Percentiles rank a stretch among this genome's conserved stretches.
Conservation (phyloP, 2,888 invertebrate species). For the Eubasilissa splendida region DNA sequence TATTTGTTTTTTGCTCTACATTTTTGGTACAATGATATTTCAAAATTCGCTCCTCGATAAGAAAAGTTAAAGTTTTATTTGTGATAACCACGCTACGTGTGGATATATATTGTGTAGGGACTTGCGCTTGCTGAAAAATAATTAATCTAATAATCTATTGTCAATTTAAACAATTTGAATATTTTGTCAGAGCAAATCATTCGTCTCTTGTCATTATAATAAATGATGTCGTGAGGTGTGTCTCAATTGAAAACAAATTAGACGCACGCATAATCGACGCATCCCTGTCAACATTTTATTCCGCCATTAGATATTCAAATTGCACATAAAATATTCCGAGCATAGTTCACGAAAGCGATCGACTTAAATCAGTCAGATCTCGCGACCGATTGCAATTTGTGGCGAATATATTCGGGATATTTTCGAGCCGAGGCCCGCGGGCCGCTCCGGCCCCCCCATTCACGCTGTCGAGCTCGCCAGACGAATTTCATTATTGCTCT, state of each 20-base stretch:
- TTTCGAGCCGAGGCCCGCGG: slow-evolving; percentile 39
- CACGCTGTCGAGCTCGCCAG: slow-evolving; percentile 13
- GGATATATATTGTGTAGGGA: too few relatives aligned
- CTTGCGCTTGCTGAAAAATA: too few relatives aligned
- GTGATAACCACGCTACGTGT: too few relatives aligned
- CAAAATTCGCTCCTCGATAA: too few relatives aligned
- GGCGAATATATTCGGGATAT: slow-evolving; percentile 43
- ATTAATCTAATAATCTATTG: not conserved
- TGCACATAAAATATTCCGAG: slow-evolving; percentile 23
- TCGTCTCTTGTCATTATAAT: not conserved
- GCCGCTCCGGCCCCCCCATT: slow-evolving; percentile 9
- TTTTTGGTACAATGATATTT: too few relatives aligned
- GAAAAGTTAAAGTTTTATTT: too few relatives aligned
- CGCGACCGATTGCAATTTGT: slow-evolving; percentile 37
- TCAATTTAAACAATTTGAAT: slow-evolving; percentile 19
- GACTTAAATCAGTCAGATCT: slow-evolving; percentile 42
- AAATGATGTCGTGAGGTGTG: not conserved
- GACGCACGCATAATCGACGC: slow-evolving; percentile 19
- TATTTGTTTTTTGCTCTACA: too few relatives aligned
- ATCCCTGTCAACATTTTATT: not conserved
- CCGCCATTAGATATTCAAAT: slow-evolving; percentile 34
- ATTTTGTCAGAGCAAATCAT: not conserved
- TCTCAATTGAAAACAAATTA: slow-evolving; percentile 2
- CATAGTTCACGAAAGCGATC: slow-evolving; percentile 44
- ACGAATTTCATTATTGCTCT: slow-evolving; percentile 31